Conservation (phyloP, 35 echinoderm and acorn worm species). For the Chiridota heheva region DNA sequence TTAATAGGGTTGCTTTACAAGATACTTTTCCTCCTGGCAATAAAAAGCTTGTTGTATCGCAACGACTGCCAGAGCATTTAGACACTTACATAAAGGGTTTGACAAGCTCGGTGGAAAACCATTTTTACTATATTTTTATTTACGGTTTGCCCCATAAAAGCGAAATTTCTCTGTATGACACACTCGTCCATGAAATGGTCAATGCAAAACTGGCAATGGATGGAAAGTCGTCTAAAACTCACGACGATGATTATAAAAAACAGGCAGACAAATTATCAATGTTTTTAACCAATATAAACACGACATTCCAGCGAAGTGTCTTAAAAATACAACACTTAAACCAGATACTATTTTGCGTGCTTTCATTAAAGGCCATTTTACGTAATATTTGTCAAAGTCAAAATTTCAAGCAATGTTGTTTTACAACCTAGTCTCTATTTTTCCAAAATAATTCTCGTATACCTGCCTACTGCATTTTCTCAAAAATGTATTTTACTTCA, state of each 20-base stretch:
- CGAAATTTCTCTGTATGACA: not conserved
- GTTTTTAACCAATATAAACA: no score
- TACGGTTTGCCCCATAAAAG: not conserved
- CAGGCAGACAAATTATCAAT: conserved; percentile 6
- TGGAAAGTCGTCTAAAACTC: not conserved
- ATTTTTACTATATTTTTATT: conserved; percentile 12
- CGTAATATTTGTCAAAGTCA: no score
- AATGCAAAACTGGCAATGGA: conserved; percentile 12
- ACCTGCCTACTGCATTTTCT: no score
- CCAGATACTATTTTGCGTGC: no score
- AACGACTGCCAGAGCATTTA: conserved; percentile 1
- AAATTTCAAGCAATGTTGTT: no score
- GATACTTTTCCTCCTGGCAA: not conserved
- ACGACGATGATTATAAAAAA: not conserved
- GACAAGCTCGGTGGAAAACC: not conserved
- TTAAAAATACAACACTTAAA: no score
- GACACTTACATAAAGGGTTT: not conserved
- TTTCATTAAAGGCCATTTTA: no score
- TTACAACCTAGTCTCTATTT: no score
- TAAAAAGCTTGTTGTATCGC: not conserved
- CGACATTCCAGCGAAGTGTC: no score
- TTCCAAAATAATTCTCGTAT: no score
- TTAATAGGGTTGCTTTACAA: not conserved
- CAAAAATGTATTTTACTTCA: no score
- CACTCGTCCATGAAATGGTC: conserved; percentile 25